These are phyloP conservation scores for Beaufortia kweichowensis DNA, from an alignment of 2,113 vertebrate species.

Conservation along the genomic window DNA sequence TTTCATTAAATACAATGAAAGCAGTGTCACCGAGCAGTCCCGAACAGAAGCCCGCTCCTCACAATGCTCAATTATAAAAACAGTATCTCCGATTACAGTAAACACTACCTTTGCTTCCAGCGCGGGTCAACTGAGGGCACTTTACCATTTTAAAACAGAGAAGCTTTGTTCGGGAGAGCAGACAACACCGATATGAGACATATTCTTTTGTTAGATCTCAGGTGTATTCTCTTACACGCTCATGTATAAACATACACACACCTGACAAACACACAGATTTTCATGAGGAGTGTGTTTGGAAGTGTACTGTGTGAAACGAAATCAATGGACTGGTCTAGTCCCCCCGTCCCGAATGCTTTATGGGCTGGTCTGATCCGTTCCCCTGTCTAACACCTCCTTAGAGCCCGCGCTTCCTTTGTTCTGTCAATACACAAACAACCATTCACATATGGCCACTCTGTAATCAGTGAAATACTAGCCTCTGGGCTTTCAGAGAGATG, in stretches of 20 bases:
- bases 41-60: constrained; percentile 31
- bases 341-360: constrained; percentile 63
- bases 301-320: constrained; percentile 61
- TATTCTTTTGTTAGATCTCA: constrained; percentile 28
- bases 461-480: constrained; percentile 86
- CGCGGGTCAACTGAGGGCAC: constrained; percentile 31
- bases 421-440: constrained; percentile 84
- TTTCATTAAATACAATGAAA: constrained; percentile 34
- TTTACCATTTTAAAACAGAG: constrained; percentile 42
- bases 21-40: constrained; percentile 19
- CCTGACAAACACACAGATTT: constrained; percentile 24
- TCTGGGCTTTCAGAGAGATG: constrained; percentile 66
- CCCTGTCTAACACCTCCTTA: constrained; percentile 83
- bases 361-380: constrained; percentile 79
- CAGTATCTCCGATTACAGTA: constrained; percentile 37
- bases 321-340: constrained; percentile 71
- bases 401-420: constrained; percentile 79
- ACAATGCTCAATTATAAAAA: constrained; percentile 39
- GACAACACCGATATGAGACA: constrained; percentile 14
- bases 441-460: constrained; percentile 80
- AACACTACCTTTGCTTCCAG: constrained; percentile 40
- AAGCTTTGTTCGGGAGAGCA: constrained; percentile 24
- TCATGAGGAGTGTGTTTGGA: constrained; percentile 37
- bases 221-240: constrained; percentile 19
- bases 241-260: constrained; percentile 14